Evolutionary conservation across 2,797 vertebrate species (phyloP).

Genomic region (Diplodus puntazzo): DNA sequence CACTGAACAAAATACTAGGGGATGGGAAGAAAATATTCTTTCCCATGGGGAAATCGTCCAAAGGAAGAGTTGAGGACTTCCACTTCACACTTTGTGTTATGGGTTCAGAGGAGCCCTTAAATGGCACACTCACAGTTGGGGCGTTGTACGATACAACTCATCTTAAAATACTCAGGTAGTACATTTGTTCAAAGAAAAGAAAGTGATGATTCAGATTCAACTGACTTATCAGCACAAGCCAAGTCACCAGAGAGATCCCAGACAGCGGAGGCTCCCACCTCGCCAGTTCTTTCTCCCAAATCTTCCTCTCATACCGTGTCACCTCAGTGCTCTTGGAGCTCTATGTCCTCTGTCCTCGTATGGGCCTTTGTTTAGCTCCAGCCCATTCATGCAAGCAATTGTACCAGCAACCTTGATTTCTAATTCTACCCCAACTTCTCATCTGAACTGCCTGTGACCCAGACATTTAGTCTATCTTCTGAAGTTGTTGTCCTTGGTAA

Average conservation of each 20-base stretch:
- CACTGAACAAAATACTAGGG: background rate
- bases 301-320: background rate
- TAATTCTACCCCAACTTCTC: background rate
- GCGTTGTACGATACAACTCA: background rate
- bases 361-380: background rate
- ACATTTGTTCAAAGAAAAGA: constrained; percentile 11
- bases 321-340: background rate
- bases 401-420: background rate
- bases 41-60: background rate
- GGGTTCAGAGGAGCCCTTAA: constrained; percentile 7
- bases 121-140: constrained; percentile 4
- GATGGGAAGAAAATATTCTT: constrained; percentile 4
- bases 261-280: background rate
- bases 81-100: constrained; percentile 4
- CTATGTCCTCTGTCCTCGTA: background rate
- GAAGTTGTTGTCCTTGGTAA: background rate
- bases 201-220: background rate
- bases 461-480: background rate
- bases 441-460: background rate
- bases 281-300: background rate
- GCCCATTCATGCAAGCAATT: background rate
- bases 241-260: background rate
- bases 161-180: constrained; percentile 10
- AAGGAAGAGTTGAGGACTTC: constrained; percentile 8
- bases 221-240: too few species aligned